A percentile compares a stretch with the other conserved stretches of the same genome.
Conservation (phyloP, 2,888 invertebrate species). For the Stenchaetothrips biformis region DNA sequence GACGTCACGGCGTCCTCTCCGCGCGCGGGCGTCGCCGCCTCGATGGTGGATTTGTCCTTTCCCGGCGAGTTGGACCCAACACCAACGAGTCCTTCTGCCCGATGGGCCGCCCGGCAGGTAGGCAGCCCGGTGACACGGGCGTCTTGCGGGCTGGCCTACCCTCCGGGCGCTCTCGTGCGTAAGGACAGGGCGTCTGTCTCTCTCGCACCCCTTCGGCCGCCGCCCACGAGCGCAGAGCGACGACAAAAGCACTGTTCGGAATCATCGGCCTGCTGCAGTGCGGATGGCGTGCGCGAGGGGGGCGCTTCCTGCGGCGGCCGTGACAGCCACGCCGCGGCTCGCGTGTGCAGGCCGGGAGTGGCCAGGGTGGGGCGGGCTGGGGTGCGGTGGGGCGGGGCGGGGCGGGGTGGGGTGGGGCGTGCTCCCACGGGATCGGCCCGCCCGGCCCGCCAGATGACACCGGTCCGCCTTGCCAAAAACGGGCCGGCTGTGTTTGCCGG, state of each 20-base stretch:
- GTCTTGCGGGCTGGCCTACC: background rate
- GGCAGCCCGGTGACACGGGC: no score
- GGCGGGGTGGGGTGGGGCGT: background rate
- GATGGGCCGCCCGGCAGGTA: no score
- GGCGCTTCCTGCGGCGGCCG: background rate
- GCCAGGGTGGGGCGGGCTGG: background rate
- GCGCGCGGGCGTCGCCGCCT: background rate
- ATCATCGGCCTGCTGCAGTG: no score
- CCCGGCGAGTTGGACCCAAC: background rate
- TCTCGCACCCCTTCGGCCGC: background rate
- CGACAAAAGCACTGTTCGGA: no score
- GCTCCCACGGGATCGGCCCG: background rate
- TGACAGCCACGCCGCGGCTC: background rate
- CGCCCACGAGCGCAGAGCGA: background rate
- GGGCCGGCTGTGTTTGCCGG: background rate
- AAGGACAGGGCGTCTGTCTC: background rate
- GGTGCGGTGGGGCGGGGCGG: background rate
- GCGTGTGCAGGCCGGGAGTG: background rate
- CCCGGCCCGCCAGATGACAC: background rate
- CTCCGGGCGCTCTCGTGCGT: background rate
- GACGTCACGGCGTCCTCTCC: background rate
- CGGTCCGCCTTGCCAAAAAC: background rate
- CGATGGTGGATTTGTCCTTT: slow-evolving; percentile 17
- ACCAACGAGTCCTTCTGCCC: no score
- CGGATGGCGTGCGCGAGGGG: background rate